Conservation (phyloP, 2,888 invertebrate species). For the Carpatolechia fugitivella region DNA sequence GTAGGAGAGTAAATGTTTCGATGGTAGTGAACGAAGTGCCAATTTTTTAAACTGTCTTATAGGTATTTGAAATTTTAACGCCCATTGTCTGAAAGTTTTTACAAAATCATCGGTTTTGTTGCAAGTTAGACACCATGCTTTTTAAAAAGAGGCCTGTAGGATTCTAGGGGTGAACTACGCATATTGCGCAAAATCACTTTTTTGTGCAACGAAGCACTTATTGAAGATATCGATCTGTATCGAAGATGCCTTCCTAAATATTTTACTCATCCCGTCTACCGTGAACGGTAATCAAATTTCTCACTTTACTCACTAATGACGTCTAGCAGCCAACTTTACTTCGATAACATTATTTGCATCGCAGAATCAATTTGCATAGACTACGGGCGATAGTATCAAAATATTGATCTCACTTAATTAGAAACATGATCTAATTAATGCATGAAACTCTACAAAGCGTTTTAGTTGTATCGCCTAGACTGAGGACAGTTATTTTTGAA, state of each 20-base stretch:
- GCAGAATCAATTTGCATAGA: slow-evolving; percentile 4
- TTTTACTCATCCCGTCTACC: too few relatives aligned
- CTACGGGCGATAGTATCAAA: slow-evolving; percentile 3
- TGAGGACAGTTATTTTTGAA: neutral
- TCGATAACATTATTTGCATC: slow-evolving; percentile 4
- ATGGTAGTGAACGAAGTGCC: too few relatives aligned
- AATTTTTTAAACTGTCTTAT: too few relatives aligned
- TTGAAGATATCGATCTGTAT: too few relatives aligned
- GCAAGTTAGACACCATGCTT: too few relatives aligned
- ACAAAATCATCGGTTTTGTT: neutral
- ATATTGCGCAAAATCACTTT: too few relatives aligned
- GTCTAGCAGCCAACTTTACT: neutral
- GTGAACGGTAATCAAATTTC: too few relatives aligned
- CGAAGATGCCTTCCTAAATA: too few relatives aligned
- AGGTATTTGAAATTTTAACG: neutral
- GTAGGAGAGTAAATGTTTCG: too few relatives aligned
- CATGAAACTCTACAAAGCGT: slow-evolving; percentile 28
- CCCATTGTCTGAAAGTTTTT: neutral
- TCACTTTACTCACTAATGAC: neutral
- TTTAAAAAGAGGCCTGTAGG: too few relatives aligned
- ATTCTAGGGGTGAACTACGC: too few relatives aligned
- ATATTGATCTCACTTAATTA: slow-evolving; percentile 17
- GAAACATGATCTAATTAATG: slow-evolving; percentile 17
- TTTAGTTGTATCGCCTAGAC: slow-evolving; percentile 42
- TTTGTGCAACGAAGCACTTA: too few relatives aligned